Conservation (phyloP, 2,113 vertebrate species). For the Crotalus viridis region DNA sequence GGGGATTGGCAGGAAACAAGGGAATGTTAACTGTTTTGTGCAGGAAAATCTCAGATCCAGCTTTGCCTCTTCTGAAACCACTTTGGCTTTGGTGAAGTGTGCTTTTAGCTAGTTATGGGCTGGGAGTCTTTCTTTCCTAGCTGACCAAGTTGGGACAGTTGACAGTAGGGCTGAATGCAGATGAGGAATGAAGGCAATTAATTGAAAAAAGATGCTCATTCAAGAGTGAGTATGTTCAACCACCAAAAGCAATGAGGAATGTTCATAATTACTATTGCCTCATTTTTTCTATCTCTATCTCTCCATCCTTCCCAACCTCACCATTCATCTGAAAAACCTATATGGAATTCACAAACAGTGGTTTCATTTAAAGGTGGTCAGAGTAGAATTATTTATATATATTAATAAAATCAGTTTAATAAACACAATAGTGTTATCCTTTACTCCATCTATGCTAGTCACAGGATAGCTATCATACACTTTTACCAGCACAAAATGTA, state of each 20-base stretch:
- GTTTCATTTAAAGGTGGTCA: not conserved
- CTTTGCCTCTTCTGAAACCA: no score
- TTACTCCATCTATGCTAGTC: not conserved
- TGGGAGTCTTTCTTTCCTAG: no score
- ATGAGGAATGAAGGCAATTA: not conserved
- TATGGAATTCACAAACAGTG: not conserved
- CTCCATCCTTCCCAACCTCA: not conserved
- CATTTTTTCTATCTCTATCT: not conserved
- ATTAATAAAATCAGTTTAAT: not conserved
- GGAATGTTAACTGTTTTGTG: no score
- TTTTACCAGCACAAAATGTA: not conserved
- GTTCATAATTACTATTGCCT: not conserved
- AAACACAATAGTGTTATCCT: not conserved
- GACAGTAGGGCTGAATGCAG: not conserved
- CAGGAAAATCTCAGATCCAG: no score
- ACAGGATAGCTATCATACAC: not conserved
- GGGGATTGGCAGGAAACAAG: no score
- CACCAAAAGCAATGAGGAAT: not conserved
- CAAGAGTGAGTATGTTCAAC: not conserved
- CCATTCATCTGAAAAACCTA: not conserved
- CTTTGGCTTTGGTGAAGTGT: no score
- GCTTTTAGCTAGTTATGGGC: no score
- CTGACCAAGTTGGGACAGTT: no score
- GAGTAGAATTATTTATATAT: not conserved
- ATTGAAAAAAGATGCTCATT: not conserved